Evolutionary conservation across 2,888 invertebrate genomes (phyloP), one percentile per base, ranked within the genome.

Genomic region (Rhagophthalmus giganteus): DNA sequence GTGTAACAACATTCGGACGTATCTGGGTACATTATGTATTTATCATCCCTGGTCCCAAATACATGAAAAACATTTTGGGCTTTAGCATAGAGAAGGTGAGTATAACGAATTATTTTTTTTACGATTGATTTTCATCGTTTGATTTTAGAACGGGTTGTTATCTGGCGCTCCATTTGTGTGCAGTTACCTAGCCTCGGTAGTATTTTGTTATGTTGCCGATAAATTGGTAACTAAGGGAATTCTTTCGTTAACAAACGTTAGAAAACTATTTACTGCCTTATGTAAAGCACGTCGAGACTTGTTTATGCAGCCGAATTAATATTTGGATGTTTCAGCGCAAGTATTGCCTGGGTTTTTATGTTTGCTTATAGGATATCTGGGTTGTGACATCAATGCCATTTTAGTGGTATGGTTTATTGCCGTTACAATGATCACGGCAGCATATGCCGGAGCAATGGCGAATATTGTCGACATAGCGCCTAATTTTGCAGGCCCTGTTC

Each of bases 381-480:
- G 84, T 54, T 81, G 82, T 64, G 76, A 82, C 66, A 77, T 84
- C 39, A 67, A 73, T 13, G 62, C 80, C 38, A 81, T 83, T 27
- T 70, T 86, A 57, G 70, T 83, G 25, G 75, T 84, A 10, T 87
- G 86, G 86, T 86, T 84, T 68, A 70, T 82, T 47, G 84, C 86
- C 13, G 85, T 87, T 2, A 84, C 84, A 7, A 76, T 86, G 50
- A 84, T 87, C 61, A 86, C 86, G 11, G 85, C 86, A 7, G 81
- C 85, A 0, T 86, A 87, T 67, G 86, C 86, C 2, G 86, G 86
- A 25, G 86, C 86, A 2, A 87, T 87, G 84, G 86, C 87, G 0
- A 87, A 83, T 64, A 83, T 87, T 55, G 86, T 88, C 9, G 88
- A 88, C 68, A 84, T 88, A 50, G 86, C 87, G 1, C 87, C 88